Base-by-base conservation (phyloP, 2,888 invertebrate species). In the Axea sp. region DNA sequence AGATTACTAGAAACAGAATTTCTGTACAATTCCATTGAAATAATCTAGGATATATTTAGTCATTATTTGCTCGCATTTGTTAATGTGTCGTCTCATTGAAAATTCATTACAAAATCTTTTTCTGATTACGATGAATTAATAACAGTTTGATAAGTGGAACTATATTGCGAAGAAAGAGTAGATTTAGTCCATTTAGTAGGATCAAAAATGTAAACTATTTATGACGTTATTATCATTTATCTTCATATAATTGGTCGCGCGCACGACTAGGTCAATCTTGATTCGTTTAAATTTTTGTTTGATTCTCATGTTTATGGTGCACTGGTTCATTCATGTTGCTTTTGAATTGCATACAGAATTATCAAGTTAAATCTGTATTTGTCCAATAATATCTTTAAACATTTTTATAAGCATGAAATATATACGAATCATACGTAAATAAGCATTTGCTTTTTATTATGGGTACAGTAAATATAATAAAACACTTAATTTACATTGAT, bases 121-220 rank as follows among this genome's bases (percentile, higher is more conserved):
- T 6, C 2, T 3, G 12, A 43, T 43, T 31, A 2, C n/a, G n/a
- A 51, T 33, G 37, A 33, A 51, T 51, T 53, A 53, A 65, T 26
- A 45, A 43, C 28, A 51, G 45, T 53, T 53, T 26, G 26, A 53
- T 43, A 51, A 17, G 33, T 4, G 11, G 53, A 53, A 24, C 28
- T 24, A 28, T 6, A n/a, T n/a, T n/a, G n/a, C n/a, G n/a, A n/a
- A n/a, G n/a, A n/a, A 6, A n/a, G 9, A 31, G 9, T 28, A 53
- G 22, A 1, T 64, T 65, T 45, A 53, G 31, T 45, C 43, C 37
- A 35, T 33, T 53, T 37, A 45, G 17, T 3, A 45, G 26, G 41
- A 64, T 53, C 35, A 65, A 57, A 57, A 45, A 39, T 57, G 37
- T 14, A 11, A 45, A 47, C 47, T 57, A 47, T 55, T 55, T 57